A percentile compares a stretch with the other conserved stretches of the same genome.
These are phyloP conservation scores for Emydoidea blandingii DNA, from an alignment of 2,797 vertebrate species.

Conservation along the genomic window DNA sequence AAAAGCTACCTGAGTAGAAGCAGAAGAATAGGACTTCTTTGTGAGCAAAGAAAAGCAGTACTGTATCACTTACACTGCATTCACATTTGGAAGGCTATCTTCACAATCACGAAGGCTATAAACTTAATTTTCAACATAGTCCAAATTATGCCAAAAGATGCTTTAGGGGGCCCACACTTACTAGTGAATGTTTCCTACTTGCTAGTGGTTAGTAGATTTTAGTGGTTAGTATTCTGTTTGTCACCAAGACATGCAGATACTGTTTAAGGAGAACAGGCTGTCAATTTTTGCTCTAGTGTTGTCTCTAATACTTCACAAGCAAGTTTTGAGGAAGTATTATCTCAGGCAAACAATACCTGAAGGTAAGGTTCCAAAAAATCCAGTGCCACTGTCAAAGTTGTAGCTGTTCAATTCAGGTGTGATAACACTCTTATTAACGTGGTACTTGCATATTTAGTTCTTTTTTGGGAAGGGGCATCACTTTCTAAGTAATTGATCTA, in stretches of 20 bases:
- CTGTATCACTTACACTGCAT: not conserved
- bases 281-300: not conserved
- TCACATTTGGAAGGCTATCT: not conserved
- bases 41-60: not conserved
- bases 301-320: not conserved
- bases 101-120: not conserved
- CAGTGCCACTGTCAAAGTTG: no score
- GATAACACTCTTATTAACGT: no score
- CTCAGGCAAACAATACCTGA: no score
- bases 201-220: not conserved
- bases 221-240: not conserved
- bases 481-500: no score
- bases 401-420: no score
- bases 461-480: no score
- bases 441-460: no score
- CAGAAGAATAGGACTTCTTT: not conserved
- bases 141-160: no score
- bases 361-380: no score
- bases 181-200: not conserved
- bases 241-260: not conserved
- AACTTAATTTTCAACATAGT: not conserved
- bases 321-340: not conserved
- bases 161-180: no score
- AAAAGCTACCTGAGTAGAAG: not conserved
- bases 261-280: not conserved